Conservation (phyloP, 2,113 vertebrate species). For the Chamaetylas fuelleborni region DNA sequence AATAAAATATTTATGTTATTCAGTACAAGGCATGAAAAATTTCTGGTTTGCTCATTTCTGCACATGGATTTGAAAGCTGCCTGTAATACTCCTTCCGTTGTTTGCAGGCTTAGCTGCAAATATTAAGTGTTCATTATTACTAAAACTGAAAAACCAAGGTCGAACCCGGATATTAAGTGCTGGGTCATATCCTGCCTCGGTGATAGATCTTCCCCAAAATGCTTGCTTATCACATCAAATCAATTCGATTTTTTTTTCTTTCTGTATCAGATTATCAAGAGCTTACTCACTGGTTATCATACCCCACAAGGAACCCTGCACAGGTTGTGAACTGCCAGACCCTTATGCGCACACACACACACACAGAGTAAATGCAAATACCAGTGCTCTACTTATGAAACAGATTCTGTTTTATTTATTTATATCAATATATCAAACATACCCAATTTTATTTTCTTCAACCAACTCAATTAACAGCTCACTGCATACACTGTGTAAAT, state of each 20-base stretch:
- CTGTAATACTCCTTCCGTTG: neutral
- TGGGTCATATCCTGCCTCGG: neutral
- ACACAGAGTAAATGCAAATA: neutral
- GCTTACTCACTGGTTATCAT: neutral
- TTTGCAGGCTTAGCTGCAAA: neutral
- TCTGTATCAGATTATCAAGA: neutral
- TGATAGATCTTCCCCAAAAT: neutral
- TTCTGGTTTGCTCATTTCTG: slow-evolving; percentile 28
- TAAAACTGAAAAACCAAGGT: slow-evolving; percentile 20
- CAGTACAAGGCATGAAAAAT: slow-evolving; percentile 23
- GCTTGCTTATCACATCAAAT: neutral
- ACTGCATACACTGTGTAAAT: slow-evolving; percentile 7
- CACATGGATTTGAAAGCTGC: neutral
- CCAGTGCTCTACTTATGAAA: neutral
- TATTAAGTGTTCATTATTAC: slow-evolving; percentile 23
- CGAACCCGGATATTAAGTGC: neutral
- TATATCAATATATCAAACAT: neutral
- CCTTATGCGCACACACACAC: neutral
- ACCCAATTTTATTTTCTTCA: slow-evolving; percentile 16
- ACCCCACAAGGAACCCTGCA: fast-evolving
- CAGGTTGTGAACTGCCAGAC: neutral
- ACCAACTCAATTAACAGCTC: slow-evolving; percentile 18
- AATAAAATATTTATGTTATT: slow-evolving; percentile 66
- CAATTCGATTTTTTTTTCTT: neutral
- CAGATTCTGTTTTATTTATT: neutral